These are phyloP conservation scores for Scomber japonicus DNA, from an alignment of 2,113 vertebrate genomes.

Conservation along the genomic window DNA sequence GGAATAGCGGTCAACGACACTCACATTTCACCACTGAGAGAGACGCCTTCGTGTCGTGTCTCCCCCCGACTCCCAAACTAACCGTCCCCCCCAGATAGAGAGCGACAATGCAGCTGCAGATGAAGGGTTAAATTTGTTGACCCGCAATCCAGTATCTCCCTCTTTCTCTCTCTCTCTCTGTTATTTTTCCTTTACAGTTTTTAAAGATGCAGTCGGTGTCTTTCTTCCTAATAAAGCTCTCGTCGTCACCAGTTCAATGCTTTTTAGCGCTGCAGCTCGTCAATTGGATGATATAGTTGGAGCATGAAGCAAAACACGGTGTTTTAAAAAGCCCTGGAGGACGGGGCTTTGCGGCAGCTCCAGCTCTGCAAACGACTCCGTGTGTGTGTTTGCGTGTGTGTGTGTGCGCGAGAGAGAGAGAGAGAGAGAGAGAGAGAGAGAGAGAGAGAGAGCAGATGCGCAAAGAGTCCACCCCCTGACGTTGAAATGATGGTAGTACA, in stretches of 20 bases:
- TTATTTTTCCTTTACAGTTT: not conserved
- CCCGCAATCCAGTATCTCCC: conserved; percentile 45
- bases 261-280: conserved; percentile 24
- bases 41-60: not conserved
- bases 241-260: conserved; percentile 31
- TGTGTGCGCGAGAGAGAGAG: not conserved
- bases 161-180: too few species aligned
- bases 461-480: conserved; percentile 63
- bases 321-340: conserved; percentile 65
- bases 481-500: conserved; percentile 49
- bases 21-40: conserved; percentile 58
- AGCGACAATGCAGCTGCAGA: not conserved
- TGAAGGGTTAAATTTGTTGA: conserved; percentile 63
- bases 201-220: not conserved
- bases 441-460: conserved; percentile 34
- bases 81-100: too few species aligned
- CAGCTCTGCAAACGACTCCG: conserved; percentile 6
- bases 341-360: conserved; percentile 79
- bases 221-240: not conserved
- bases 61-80: not conserved
- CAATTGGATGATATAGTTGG: conserved; percentile 47
- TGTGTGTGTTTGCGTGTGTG: conserved; percentile 1
- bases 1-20: conserved; percentile 19
- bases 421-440: not conserved
- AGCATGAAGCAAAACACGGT: conserved; percentile 67